phyloP scores from a whole-genome alignment of 2,113 vertebrate genomes.

The Cyprinus carpio region DNA sequence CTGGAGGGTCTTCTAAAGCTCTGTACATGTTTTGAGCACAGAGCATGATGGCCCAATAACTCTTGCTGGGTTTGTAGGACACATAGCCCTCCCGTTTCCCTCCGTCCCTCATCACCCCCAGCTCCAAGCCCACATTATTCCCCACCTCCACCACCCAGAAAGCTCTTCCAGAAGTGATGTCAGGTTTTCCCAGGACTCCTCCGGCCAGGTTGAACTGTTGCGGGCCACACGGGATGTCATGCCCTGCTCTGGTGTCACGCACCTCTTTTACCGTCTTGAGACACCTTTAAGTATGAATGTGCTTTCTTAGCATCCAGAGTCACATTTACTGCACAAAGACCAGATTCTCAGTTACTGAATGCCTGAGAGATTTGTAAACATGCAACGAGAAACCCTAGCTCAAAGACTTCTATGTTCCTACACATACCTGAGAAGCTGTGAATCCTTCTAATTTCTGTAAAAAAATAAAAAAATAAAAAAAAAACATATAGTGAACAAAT shows the following conservation, averaged over 20 bases:
- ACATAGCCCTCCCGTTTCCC: constrained; percentile 65
- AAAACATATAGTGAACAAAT: too few relatives aligned
- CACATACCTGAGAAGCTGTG: constrained; percentile 62
- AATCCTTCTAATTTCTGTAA: constrained; percentile 64
- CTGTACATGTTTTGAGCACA: constrained; percentile 58
- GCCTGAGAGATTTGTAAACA: neutral
- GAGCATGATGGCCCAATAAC: constrained; percentile 71
- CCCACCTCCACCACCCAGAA: constrained; percentile 75
- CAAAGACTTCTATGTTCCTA: neutral
- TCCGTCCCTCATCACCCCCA: constrained; percentile 62
- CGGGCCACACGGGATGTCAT: neutral
- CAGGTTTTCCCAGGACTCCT: constrained; percentile 63
- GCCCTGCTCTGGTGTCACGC: neutral
- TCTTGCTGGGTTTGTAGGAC: constrained; percentile 57
- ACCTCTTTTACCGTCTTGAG: constrained; percentile 26
- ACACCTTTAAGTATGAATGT: constrained; percentile 16
- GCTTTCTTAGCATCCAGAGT: constrained; percentile 61
- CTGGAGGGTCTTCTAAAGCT: constrained; percentile 54
- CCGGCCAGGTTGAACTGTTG: constrained; percentile 62
- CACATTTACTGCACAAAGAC: constrained; percentile 61
- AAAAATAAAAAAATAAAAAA: too few relatives aligned
- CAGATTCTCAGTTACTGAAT: neutral
- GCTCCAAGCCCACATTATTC: constrained; percentile 67
- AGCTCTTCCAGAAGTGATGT: constrained; percentile 51
- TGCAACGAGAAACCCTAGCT: neutral